Percentiles rank a stretch among this genome's conserved stretches.
phyloP scores from a whole-genome alignment of 2,113 vertebrate species.

The Rhabdornis inornatus region DNA sequence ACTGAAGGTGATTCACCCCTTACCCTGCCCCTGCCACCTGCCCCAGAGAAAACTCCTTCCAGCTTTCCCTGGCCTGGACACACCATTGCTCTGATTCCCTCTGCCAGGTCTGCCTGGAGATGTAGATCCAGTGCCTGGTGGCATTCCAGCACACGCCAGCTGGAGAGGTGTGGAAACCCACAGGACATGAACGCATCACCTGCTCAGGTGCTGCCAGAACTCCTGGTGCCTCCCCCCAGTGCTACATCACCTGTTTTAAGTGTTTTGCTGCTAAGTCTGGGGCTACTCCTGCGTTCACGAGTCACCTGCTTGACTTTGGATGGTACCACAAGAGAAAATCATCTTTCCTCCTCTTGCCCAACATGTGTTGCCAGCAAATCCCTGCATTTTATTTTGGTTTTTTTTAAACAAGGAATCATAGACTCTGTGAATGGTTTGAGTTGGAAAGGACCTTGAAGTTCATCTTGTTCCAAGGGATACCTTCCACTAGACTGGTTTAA shows the following conservation, averaged over 20 bases:
- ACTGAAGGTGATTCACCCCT: neutral
- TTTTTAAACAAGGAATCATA: neutral
- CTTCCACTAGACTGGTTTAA: neutral
- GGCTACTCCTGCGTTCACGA: neutral
- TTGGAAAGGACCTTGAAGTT: neutral
- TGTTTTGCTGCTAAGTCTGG: neutral
- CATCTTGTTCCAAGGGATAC: neutral
- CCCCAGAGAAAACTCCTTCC: neutral
- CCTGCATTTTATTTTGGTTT: neutral
- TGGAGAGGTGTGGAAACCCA: neutral
- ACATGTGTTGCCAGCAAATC: rapidly evolving
- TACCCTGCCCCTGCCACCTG: neutral
- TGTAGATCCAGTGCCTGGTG: neutral
- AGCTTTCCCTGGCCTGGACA: neutral
- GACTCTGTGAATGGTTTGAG: neutral
- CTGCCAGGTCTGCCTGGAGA: neutral
- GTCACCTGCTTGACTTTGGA: neutral
- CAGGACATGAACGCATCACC: neutral
- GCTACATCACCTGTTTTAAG: neutral
- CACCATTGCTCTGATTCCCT: rapidly evolving
- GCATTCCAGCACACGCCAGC: neutral
- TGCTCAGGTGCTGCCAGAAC: neutral
- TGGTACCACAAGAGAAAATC: neutral
- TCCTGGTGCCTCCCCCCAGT: neutral
- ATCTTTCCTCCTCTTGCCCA: neutral